Evolutionary conservation across 1,140 invertebrate genomes (phyloP).

Genomic region (Phymorhynchus buccinoides): DNA sequence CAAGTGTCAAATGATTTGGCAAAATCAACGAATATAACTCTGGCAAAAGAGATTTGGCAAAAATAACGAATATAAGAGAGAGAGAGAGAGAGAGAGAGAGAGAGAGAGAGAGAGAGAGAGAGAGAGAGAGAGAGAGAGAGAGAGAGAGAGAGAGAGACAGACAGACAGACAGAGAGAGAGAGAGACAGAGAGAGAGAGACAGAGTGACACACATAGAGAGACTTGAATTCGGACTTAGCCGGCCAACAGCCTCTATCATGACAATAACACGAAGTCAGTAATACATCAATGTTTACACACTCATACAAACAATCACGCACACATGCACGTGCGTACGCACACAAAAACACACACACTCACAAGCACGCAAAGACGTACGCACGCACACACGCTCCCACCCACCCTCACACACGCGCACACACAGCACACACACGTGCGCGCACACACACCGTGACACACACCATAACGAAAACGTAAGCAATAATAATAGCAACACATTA

Average conservation of each 20-base stretch:
- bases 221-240: too few species aligned
- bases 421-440: slow-evolving; percentile 7
- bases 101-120: slow-evolving; percentile 4
- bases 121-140: not conserved
- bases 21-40: too few species aligned
- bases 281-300: too few species aligned
- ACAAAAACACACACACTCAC: slow-evolving; percentile 6
- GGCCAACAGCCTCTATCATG: too few species aligned
- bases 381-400: not conserved
- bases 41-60: too few species aligned
- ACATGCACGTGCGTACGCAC: not conserved
- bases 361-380: not conserved
- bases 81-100: not conserved
- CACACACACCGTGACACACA: not conserved
- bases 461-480: not conserved
- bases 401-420: slow-evolving; percentile 9
- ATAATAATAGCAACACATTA: too few species aligned
- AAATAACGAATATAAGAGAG: too few species aligned
- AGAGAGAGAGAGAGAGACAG: slow-evolving; percentile 3
- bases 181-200: too few species aligned
- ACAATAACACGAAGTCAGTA: too few species aligned
- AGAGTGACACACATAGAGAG: not conserved
- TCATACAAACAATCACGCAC: not conserved
- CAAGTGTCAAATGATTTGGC: too few species aligned
- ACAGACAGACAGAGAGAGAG: too few species aligned